Evolutionary conservation across 2,797 vertebrate species (phyloP).

Genomic region (Acanthurus tractus): DNA sequence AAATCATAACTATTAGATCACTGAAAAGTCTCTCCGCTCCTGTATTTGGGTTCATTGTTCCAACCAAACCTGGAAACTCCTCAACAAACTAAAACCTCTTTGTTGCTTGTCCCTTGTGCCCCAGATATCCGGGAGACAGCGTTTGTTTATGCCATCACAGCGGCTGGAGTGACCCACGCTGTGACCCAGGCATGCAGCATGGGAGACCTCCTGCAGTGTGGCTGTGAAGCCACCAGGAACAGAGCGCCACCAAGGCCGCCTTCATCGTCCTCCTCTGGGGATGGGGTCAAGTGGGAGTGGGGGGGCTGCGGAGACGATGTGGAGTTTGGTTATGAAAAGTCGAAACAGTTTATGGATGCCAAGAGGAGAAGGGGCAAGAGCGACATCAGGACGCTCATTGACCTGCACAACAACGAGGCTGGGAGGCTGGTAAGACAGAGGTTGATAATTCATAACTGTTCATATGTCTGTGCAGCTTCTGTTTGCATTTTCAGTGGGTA

Average conservation of each 20-base stretch:
- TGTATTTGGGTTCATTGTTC: neutral
- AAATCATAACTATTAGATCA: neutral
- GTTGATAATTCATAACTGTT: neutral
- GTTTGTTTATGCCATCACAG: conserved; percentile 96
- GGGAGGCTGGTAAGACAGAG: conserved; percentile 91
- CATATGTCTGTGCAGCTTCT: neutral
- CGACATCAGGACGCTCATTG: conserved; percentile 95
- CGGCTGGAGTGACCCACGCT: conserved; percentile 94
- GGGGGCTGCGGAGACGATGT: conserved; percentile 97
- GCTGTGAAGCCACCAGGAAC: conserved; percentile 92
- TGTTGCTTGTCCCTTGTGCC: neutral
- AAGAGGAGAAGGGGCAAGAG: conserved; percentile 94
- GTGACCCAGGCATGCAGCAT: conserved; percentile 99
- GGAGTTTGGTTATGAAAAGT: conserved; percentile 97
- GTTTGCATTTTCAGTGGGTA: neutral
- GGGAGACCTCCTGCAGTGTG: conserved; percentile 97
- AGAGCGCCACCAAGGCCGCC: conserved; percentile 86
- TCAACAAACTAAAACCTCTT: neutral
- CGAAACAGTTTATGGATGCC: conserved; percentile 97
- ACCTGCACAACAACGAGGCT: conserved; percentile 97
- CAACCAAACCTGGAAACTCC: neutral
- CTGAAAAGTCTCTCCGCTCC: neutral
- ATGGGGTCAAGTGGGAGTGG: conserved; percentile 96
- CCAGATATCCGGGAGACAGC: conserved; percentile 97
- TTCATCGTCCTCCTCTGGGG: conserved; percentile 69